Conservation (phyloP, 2,797 vertebrate species). For the Takifugu rubripes region DNA sequence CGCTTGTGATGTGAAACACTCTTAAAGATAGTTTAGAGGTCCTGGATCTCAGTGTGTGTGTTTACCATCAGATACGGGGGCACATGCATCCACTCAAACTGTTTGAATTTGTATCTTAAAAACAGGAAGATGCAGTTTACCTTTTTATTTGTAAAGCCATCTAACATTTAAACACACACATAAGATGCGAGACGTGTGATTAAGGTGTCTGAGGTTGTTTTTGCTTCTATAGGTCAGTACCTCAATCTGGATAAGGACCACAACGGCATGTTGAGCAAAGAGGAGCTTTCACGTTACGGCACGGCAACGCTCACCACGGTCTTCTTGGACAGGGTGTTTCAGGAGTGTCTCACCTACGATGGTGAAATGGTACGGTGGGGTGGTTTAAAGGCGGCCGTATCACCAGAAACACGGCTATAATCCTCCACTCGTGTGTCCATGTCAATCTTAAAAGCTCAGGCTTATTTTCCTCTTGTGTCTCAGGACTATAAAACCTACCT, state of each 20-base stretch:
- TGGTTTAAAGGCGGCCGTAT: too few species aligned
- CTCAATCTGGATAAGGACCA: conserved; percentile 98
- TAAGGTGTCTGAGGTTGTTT: too few species aligned
- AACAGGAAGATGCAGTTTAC: too few species aligned
- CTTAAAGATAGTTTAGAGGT: too few species aligned
- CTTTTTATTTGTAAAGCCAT: too few species aligned
- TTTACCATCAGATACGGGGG: too few species aligned
- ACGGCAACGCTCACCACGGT: conserved; percentile 93
- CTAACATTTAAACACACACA: neutral
- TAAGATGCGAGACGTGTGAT: neutral
- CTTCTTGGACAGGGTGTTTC: conserved; percentile 95
- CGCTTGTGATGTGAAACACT: neutral
- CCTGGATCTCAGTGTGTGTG: too few species aligned
- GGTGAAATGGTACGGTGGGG: conserved; percentile 90
- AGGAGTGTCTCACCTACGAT: conserved; percentile 97
- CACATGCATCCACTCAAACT: too few species aligned
- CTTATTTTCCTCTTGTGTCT: conserved; percentile 9
- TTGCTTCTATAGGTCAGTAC: conserved; percentile 83
- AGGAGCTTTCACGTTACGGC: conserved; percentile 95
- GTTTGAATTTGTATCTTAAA: too few species aligned
- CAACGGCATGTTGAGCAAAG: conserved; percentile 98
- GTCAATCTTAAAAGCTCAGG: neutral
- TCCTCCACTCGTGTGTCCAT: too few species aligned
- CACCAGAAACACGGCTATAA: too few species aligned
- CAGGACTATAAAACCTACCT: conserved; percentile 99